Evolutionary conservation across 2,888 invertebrate species (phyloP), one percentile per base, ranked within the genome.

Genomic region (Drosophila kuntzei): DNA sequence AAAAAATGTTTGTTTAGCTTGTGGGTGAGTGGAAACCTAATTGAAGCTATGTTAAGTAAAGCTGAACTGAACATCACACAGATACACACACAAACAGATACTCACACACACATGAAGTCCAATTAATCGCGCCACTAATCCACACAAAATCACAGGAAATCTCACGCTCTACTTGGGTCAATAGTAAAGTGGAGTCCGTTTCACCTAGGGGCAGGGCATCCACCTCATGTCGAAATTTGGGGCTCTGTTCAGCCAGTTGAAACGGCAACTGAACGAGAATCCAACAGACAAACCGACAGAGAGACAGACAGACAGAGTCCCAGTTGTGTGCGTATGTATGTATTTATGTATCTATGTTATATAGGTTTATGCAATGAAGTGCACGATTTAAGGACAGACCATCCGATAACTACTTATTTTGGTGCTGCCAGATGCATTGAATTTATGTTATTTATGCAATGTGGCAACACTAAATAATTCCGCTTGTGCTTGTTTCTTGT

Each of bases 71-170:
- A 20, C 18, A 18, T 5, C 43, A 32, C 22, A 18, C 46, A 36
- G 25, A 22, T 8, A 14, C 37, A 18, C 12, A 47, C 41, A 41
- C 20, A 20, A 60, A 34, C 44, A 53, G 32, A 32, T 6, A 16
- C 16, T 29, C 9, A n/a, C 34, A 41, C 34, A 12, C n/a, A 50
- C 18, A 44, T 37, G 20, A 27, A 70, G 54, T 68, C 64, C 59
- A 68, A 77, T 77, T 74, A 87, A 80, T 87, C 73, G 70, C 77
- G 53, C 46, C 65, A 71, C 68, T 85, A 74, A 81, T 74, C 86
- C 86, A 60, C 60, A 69, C 43, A 54, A 71, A 82, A 79, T 79
- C 86, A 74, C 54, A 64, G 62, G 68, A 71, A 84, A 71, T 74
- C 68, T 64, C 60, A 53, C 73, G 60, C 44, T 54, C 54, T 47